These are phyloP conservation scores for Anoura caudifer DNA, from an alignment of 2,113 vertebrate species.

Conservation along the genomic window DNA sequence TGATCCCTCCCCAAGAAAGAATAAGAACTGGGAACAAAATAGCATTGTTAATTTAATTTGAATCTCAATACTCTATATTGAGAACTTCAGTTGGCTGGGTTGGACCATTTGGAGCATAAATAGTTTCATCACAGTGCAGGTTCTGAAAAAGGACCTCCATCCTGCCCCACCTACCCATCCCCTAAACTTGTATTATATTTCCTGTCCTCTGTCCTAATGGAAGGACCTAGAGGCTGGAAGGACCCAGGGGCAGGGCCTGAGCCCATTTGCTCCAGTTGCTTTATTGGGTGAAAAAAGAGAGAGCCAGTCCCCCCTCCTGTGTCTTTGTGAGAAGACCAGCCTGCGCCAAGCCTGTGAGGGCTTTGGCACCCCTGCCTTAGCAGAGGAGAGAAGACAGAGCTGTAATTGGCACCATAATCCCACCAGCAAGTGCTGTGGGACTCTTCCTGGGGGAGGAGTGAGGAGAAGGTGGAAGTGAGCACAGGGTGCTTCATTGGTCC, in stretches of 20 bases:
- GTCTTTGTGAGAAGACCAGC: background rate
- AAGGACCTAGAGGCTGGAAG: background rate
- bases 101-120: background rate
- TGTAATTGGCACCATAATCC: fast-evolving
- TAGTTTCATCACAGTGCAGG: background rate
- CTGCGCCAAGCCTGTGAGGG: background rate
- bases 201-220: background rate
- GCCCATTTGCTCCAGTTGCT: background rate
- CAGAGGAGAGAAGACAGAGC: background rate
- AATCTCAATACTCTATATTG: background rate
- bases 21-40: background rate
- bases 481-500: background rate
- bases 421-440: background rate
- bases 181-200: background rate
- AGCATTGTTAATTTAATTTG: background rate
- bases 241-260: background rate
- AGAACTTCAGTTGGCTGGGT: background rate
- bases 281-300: background rate
- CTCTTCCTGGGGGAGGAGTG: background rate
- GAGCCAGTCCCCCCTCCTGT: background rate
- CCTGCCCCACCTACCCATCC: fast-evolving
- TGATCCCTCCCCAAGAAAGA: background rate
- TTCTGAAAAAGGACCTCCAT: background rate
- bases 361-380: background rate
- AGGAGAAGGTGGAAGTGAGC: background rate